Conservation (phyloP, 2,888 invertebrate genomes). For the Melikaiella ostensackeni region DNA sequence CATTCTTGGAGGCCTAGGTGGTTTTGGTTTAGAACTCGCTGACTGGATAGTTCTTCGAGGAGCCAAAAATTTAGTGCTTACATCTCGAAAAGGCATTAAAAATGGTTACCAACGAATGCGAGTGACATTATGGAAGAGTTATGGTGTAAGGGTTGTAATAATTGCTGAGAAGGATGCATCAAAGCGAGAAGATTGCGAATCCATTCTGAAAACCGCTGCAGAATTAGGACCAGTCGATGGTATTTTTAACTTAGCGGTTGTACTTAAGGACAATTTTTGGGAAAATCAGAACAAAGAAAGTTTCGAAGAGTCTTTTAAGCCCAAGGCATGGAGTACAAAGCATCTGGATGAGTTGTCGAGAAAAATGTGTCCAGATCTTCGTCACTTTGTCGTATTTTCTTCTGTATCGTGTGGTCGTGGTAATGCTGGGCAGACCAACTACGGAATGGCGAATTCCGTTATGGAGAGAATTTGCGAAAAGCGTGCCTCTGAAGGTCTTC, state of each 20-base stretch:
- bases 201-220: conserved; percentile 81
- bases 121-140: conserved; percentile 83
- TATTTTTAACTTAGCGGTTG: conserved; percentile 83
- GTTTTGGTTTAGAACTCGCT: conserved; percentile 93
- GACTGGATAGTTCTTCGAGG: conserved; percentile 93
- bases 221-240: conserved; percentile 80
- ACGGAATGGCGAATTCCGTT: conserved; percentile 79
- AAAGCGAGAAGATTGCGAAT: conserved; percentile 83
- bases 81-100: conserved; percentile 87
- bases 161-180: conserved; percentile 85
- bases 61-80: conserved; percentile 87
- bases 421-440: conserved; percentile 84
- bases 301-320: conserved; percentile 79
- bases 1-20: conserved; percentile 91
- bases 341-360: conserved; percentile 50
- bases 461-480: conserved; percentile 82
- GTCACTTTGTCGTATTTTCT: conserved; percentile 83
- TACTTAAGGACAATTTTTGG: conserved; percentile 79
- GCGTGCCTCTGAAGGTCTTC: conserved; percentile 64
- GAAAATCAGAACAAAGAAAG: conserved; percentile 79
- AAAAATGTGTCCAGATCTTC: conserved; percentile 61
- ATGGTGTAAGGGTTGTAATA: conserved; percentile 84
- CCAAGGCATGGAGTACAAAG: conserved; percentile 78
- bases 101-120: conserved; percentile 90
- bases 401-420: conserved; percentile 83